Percentiles rank a stretch among this genome's conserved stretches.
These are phyloP conservation scores for Phalacrocorax brasilianus DNA, from an alignment of 2,113 vertebrate species.

Conservation along the genomic window DNA sequence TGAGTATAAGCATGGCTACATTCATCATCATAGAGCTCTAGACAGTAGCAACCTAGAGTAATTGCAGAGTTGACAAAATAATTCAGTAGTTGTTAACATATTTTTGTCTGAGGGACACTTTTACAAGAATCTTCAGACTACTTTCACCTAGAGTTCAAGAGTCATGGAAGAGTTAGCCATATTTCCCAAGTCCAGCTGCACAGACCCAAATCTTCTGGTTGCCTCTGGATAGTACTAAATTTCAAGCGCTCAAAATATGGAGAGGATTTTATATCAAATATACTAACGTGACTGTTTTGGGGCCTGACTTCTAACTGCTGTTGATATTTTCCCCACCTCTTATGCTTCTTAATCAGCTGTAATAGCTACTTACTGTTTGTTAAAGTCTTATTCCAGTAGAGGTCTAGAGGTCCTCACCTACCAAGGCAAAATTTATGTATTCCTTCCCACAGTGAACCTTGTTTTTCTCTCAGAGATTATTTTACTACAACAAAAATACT, in stretches of 20 bases:
- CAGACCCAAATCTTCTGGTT: background rate
- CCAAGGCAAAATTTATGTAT: background rate
- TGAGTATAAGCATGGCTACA: background rate
- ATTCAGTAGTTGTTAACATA: background rate
- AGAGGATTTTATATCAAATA: background rate
- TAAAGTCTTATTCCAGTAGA: background rate
- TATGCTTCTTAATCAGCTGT: background rate
- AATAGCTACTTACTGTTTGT: background rate
- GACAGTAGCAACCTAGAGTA: background rate
- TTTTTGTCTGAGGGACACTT: background rate
- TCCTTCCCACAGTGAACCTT: background rate
- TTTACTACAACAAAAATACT: background rate
- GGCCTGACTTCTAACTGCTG: background rate
- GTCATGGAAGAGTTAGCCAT: background rate
- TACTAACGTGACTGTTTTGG: background rate
- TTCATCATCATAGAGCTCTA: background rate
- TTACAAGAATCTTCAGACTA: background rate
- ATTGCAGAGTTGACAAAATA: background rate
- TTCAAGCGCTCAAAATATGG: background rate
- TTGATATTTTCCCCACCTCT: background rate
- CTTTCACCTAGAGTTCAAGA: background rate
- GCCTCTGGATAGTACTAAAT: background rate
- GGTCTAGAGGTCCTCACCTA: background rate
- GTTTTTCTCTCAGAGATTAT: background rate
- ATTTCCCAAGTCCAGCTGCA: background rate